phyloP scores from a whole-genome alignment of 2,888 invertebrate genomes.

The Ephialtes manifestator region DNA sequence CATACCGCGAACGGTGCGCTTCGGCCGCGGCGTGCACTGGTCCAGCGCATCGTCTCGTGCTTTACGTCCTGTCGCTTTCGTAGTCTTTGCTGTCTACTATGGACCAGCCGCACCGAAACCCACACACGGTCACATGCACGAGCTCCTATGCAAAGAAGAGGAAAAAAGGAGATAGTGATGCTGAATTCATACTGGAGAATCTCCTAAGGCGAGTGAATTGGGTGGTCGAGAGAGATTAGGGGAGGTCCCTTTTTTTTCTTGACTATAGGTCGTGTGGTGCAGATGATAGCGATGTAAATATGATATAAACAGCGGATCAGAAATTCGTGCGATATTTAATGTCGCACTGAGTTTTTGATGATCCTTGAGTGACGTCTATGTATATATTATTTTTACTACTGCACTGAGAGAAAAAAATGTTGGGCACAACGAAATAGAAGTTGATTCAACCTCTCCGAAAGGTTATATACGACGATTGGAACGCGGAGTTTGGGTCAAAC shows the following conservation, averaged over 20 bases:
- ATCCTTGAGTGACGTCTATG: too few relatives aligned
- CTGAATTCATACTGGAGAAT: constrained; percentile 61
- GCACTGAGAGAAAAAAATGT: too few relatives aligned
- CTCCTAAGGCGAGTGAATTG: constrained; percentile 69
- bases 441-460: too few relatives aligned
- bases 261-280: constrained; percentile 3
- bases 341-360: background rate
- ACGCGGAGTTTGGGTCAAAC: too few relatives aligned
- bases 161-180: constrained; percentile 42
- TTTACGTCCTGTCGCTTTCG: constrained; percentile 69
- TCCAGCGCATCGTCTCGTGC: constrained; percentile 31
- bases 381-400: too few relatives aligned
- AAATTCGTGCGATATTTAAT: background rate
- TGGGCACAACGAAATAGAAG: too few relatives aligned
- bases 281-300: constrained; percentile 63
- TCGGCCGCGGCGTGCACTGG: background rate
- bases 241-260: constrained; percentile 62
- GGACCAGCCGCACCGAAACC: constrained; percentile 1
- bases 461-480: too few relatives aligned
- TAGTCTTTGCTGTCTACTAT: constrained; percentile 31
- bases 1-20: constrained; percentile 44
- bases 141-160: constrained; percentile 32
- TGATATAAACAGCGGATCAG: constrained; percentile 30
- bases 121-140: background rate
- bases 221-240: constrained; percentile 69